A percentile compares a stretch with the other conserved stretches of the same genome.
Evolutionary conservation across 2,113 vertebrate genomes (phyloP).

Genomic region (Apodemus sylvaticus): DNA sequence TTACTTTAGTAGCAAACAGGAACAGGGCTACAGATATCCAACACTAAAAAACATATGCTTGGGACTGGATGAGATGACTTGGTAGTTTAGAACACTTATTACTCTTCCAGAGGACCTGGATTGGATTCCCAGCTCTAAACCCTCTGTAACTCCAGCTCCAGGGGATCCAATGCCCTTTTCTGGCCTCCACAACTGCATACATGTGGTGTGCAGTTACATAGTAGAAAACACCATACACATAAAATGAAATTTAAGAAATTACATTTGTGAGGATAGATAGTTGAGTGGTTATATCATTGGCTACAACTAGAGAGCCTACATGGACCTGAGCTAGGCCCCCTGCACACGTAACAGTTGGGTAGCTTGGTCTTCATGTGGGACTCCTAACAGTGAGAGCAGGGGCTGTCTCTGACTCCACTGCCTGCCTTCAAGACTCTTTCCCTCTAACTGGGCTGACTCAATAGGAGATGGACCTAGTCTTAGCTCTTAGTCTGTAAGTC

Average conservation of each 20-base stretch:
- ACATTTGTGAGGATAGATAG: background rate
- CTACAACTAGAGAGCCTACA: background rate
- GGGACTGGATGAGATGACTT: background rate
- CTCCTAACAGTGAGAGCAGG: background rate
- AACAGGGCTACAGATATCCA: conserved; percentile 92
- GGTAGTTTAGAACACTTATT: background rate
- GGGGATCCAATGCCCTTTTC: background rate
- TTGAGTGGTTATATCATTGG: background rate
- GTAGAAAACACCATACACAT: background rate
- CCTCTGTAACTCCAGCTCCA: background rate
- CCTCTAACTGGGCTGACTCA: background rate
- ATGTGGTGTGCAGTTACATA: background rate
- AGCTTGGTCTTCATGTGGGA: background rate
- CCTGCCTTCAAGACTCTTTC: background rate
- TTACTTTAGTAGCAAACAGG: conserved; percentile 93
- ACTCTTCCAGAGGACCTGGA: background rate
- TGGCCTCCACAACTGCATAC: background rate
- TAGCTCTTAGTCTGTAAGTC: background rate
- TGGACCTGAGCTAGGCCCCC: background rate
- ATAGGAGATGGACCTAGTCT: background rate
- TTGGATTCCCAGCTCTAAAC: background rate
- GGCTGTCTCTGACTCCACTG: background rate
- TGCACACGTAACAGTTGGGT: background rate
- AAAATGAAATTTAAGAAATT: background rate
- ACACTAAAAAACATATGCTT: conserved; percentile 92